Evolutionary conservation across 2,113 vertebrate genomes (phyloP).

Genomic region (Myodes glareolus): DNA sequence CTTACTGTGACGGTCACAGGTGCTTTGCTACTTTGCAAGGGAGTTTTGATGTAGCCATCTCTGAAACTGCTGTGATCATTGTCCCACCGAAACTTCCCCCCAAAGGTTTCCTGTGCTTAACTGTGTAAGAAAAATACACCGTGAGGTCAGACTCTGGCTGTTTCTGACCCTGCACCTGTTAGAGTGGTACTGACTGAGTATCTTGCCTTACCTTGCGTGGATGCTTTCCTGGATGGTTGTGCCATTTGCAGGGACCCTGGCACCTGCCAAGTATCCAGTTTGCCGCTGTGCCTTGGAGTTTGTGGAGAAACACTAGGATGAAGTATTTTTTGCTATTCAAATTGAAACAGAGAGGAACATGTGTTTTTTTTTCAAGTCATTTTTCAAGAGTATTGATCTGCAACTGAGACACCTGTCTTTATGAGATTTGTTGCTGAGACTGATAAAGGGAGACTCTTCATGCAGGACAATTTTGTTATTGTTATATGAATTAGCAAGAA

Average conservation of each 20-base stretch:
- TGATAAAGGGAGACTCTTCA: neutral
- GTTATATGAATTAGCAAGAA: neutral
- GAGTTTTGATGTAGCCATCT: neutral
- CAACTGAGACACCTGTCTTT: neutral
- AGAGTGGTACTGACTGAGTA: neutral
- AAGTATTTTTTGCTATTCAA: conserved; percentile 8
- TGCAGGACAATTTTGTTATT: neutral
- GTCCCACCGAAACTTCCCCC: neutral
- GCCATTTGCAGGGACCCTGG: neutral
- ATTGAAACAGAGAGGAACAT: conserved; percentile 13
- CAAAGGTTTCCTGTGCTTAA: neutral
- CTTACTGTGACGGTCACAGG: too few relatives aligned
- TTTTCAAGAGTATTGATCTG: neutral
- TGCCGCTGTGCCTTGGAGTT: neutral
- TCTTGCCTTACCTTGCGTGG: neutral
- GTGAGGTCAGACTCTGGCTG: neutral
- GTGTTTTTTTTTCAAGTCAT: neutral
- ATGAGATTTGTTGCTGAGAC: neutral
- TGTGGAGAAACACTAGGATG: neutral
- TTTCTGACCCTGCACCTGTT: neutral
- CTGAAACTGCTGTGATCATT: neutral
- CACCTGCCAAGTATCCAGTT: neutral
- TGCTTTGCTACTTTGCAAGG: neutral
- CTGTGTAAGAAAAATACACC: neutral
- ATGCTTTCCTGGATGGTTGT: neutral